A percentile compares a stretch with the other conserved stretches of the same genome.
These are phyloP conservation scores for Gerosis bhagava DNA, from an alignment of 2,888 invertebrate genomes.

Conservation along the genomic window DNA sequence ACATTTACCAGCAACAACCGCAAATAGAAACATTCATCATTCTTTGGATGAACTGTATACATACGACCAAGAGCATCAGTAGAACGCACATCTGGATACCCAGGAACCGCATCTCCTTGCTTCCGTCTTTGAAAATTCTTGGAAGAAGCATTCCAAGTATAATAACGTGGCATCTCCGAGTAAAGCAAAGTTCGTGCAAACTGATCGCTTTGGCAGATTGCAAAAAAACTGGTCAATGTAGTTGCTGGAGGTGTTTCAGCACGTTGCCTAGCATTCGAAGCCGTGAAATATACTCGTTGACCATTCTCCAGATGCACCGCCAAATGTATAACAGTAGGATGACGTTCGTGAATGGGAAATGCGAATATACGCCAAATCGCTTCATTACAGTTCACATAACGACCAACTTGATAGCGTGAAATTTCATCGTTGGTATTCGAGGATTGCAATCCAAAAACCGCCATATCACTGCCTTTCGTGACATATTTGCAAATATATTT, in stretches of 20 bases:
- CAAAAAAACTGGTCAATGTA: conserved; percentile 38
- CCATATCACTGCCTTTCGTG: conserved; percentile 34
- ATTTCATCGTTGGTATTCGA: background rate
- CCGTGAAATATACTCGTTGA: conserved; percentile 7
- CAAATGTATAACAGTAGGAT: background rate
- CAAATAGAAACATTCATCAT: conserved; percentile 14
- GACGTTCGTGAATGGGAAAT: background rate
- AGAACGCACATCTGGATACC: conserved; percentile 39
- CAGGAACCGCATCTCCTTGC: conserved; percentile 31
- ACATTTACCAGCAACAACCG: conserved; percentile 31
- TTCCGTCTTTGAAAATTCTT: conserved; percentile 29
- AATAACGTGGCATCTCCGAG: conserved; percentile 31
- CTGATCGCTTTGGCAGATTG: conserved; percentile 4
- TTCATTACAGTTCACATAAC: background rate
- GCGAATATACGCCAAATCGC: background rate
- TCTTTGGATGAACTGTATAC: conserved; percentile 48
- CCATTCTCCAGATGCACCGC: background rate
- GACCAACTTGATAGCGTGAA: background rate
- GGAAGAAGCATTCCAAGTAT: conserved; percentile 29
- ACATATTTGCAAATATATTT: conserved; percentile 36
- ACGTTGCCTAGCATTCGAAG: conserved; percentile 26
- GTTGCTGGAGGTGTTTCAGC: conserved; percentile 33
- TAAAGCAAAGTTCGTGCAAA: conserved; percentile 1
- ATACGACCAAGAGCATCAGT: conserved; percentile 45
- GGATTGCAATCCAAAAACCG: background rate